These are phyloP conservation scores for Steatornis caripensis DNA, from an alignment of 2,113 vertebrate species.

Conservation along the genomic window DNA sequence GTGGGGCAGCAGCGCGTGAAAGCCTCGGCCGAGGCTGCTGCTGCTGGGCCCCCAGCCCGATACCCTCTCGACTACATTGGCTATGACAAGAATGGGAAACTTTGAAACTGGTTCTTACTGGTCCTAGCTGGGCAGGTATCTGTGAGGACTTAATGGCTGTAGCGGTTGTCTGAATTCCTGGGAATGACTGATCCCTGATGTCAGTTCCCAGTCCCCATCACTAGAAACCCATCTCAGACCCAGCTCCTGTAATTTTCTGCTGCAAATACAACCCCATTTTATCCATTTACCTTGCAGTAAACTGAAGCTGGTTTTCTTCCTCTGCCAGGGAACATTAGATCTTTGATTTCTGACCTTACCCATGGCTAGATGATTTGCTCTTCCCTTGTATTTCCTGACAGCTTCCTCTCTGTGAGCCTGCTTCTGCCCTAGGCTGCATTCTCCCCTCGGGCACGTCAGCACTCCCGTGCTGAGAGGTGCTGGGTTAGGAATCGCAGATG, in stretches of 20 bases:
- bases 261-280: neutral
- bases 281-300: neutral
- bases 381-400: neutral
- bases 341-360: neutral
- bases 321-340: neutral
- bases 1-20: accelerated
- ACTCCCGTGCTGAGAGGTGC: neutral
- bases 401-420: neutral
- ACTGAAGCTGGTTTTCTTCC: neutral
- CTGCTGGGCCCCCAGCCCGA: neutral
- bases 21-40: neutral
- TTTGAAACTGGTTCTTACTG: neutral
- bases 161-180: neutral
- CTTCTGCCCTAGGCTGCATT: neutral
- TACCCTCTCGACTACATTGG: too few species aligned
- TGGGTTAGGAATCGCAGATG: neutral
- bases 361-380: neutral
- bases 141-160: neutral
- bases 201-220: neutral
- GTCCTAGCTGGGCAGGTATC: too few species aligned
- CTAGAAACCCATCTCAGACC: neutral
- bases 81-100: neutral
- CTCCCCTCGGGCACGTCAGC: neutral
- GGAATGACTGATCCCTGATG: neutral
- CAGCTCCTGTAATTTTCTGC: neutral